Base-by-base conservation (phyloP, 1,140 invertebrate species). In the Phymastichus coffea region DNA sequence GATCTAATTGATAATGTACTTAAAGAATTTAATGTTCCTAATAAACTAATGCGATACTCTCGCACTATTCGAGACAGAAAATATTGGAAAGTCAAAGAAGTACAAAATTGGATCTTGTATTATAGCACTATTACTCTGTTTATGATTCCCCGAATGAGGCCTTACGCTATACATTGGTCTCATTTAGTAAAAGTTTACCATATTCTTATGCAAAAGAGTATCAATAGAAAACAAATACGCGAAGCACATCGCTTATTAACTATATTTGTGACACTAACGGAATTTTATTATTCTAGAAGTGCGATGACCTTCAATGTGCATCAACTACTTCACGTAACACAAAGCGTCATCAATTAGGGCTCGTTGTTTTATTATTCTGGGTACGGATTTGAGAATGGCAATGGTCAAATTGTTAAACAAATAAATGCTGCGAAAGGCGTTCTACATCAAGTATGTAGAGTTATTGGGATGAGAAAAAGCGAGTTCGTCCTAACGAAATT, bases 41-140 rank as follows among this genome's bases (percentile, higher is more conserved):
- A n/a, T n/a, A n/a, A n/a, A n/a, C n/a, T n/a, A n/a, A n/a, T n/a
- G n/a, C n/a, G n/a, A n/a, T 26, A 23, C 37, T 60, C 57, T 17
- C 58, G 62, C 20, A 22, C 53, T 1, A 10, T 66, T n/a, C 23
- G 41, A 37, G 33, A 60, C 9, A 28, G 60, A 25, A 58, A 53
- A 41, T 57, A 43, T 20, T 64, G 53, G 58, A 64, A 61, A 57
- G 58, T 58, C 0, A 57, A 54, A 38, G 63, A 64, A 49, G 61
- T 48, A 48, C n/a, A 61, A n/a, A 64, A 61, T n/a, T n/a, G n/a
- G n/a, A n/a, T n/a, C n/a, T n/a, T n/a, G n/a, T n/a, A n/a, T n/a
- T n/a, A n/a, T n/a, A 63, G 64, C 26, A 25, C 59, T 8, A 46
- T 47, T 19, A 15, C 58, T 33, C 17, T 48, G 12, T 26, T 63